phyloP scores from a whole-genome alignment of 2,888 invertebrate genomes.

The Drosophila prolongata region DNA sequence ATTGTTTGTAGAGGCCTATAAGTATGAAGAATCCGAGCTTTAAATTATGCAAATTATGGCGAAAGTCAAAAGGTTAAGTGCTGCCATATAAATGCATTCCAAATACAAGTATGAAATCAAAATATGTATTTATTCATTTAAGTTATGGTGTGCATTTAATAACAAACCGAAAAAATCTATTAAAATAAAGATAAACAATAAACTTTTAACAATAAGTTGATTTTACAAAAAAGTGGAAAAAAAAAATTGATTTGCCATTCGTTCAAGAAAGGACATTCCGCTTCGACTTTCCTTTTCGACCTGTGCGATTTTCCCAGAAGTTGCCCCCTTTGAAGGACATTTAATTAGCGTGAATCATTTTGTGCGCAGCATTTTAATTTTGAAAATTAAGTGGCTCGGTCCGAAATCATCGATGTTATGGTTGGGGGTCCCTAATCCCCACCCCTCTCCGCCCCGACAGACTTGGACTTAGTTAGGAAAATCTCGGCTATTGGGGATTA shows the following conservation, averaged over 20 bases:
- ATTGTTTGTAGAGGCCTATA: background rate
- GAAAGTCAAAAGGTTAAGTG: no score
- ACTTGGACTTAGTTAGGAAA: conserved; percentile 33
- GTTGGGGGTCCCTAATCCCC: conserved; percentile 4
- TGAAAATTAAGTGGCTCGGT: conserved; percentile 65
- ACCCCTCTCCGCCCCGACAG: background rate
- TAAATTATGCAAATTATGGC: background rate
- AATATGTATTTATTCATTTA: no score
- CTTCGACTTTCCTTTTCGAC: conserved; percentile 2
- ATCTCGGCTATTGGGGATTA: conserved; percentile 77
- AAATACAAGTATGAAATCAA: no score
- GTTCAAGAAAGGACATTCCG: background rate
- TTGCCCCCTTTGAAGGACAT: conserved; percentile 59
- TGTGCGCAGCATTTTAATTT: conserved; percentile 66
- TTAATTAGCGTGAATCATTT: conserved; percentile 75
- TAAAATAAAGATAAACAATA: no score
- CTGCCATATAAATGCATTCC: no score
- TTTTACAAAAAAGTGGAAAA: no score
- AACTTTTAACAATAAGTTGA: no score
- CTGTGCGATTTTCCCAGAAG: background rate
- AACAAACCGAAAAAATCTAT: no score
- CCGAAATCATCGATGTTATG: conserved; percentile 17
- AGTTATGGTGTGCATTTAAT: no score
- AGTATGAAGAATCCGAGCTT: background rate
- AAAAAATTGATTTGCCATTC: no score